These are phyloP conservation scores for Marronus borbonicus DNA, from an alignment of 2,888 invertebrate species.

Conservation along the genomic window DNA sequence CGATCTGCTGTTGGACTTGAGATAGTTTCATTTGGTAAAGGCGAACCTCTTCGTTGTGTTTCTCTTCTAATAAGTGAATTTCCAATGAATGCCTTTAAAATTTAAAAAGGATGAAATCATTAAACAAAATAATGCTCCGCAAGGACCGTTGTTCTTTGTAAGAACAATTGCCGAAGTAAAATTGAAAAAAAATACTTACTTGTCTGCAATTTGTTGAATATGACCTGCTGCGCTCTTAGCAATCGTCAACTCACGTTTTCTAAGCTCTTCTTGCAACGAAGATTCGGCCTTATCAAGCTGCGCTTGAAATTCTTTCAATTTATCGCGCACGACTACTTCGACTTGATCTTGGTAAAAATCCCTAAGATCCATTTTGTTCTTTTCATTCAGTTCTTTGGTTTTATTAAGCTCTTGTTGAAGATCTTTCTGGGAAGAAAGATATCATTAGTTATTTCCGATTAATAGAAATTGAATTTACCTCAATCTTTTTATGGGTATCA, in stretches of 20 bases:
- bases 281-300: conserved; percentile 82
- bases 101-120: too few species aligned
- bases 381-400: conserved; percentile 74
- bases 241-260: conserved; percentile 77
- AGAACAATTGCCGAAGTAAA: neutral
- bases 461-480: conserved; percentile 59
- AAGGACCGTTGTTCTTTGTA: too few species aligned
- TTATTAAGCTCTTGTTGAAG: conserved; percentile 68
- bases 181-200: conserved; percentile 67
- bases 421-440: conserved; percentile 65
- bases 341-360: conserved; percentile 86
- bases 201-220: conserved; percentile 80
- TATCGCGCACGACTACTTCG: conserved; percentile 83
- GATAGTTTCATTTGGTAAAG: conserved; percentile 81
- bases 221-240: conserved; percentile 82
- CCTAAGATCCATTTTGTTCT: conserved; percentile 79
- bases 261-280: conserved; percentile 77
- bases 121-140: too few species aligned
- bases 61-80: conserved; percentile 83
- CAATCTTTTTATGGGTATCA: conserved; percentile 64
- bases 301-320: conserved; percentile 83
- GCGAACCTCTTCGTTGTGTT: conserved; percentile 84
- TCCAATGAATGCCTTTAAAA: conserved; percentile 79
- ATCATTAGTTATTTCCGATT: neutral
- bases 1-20: conserved; percentile 80